phyloP scores from a whole-genome alignment of 30 jellyfish, hydroid and myxozoan species.

The Haliclystus octoradiatus region DNA sequence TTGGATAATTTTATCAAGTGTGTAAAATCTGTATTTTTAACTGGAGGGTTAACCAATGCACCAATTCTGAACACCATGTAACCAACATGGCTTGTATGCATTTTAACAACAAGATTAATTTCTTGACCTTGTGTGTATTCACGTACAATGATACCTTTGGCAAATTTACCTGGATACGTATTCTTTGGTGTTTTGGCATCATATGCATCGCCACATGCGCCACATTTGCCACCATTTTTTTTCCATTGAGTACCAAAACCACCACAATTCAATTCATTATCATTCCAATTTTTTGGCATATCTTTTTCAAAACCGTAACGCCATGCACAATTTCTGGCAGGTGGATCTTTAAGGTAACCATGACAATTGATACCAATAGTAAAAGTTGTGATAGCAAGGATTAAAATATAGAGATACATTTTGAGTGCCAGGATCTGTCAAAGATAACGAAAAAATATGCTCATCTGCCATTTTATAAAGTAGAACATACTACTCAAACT shows the following conservation, averaged over 20 bases:
- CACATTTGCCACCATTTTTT: slow-evolving; percentile 70
- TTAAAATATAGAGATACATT: background rate
- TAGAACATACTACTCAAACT: too few species aligned
- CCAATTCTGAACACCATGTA: slow-evolving; percentile 74
- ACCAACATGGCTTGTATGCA: slow-evolving; percentile 70
- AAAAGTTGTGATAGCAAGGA: background rate
- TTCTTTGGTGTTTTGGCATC: slow-evolving; percentile 45
- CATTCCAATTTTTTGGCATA: slow-evolving; percentile 60
- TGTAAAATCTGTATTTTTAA: background rate
- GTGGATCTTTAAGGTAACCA: slow-evolving; percentile 71
- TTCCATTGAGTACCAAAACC: slow-evolving; percentile 53
- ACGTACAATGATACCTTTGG: slow-evolving; percentile 63
- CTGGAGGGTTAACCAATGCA: background rate
- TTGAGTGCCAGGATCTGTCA: too few species aligned
- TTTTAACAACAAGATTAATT: slow-evolving; percentile 47
- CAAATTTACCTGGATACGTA: slow-evolving; percentile 53
- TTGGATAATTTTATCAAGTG: background rate
- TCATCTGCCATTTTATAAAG: too few species aligned
- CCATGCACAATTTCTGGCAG: slow-evolving; percentile 86
- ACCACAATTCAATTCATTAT: slow-evolving; percentile 78
- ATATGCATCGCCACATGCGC: slow-evolving; percentile 83
- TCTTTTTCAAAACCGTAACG: slow-evolving; percentile 63
- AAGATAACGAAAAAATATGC: too few species aligned
- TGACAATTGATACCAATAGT: slow-evolving; percentile 32
- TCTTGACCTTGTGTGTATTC: slow-evolving; percentile 63